Base-by-base conservation (phyloP, 2,797 vertebrate genomes). In the Lates japonicus region DNA sequence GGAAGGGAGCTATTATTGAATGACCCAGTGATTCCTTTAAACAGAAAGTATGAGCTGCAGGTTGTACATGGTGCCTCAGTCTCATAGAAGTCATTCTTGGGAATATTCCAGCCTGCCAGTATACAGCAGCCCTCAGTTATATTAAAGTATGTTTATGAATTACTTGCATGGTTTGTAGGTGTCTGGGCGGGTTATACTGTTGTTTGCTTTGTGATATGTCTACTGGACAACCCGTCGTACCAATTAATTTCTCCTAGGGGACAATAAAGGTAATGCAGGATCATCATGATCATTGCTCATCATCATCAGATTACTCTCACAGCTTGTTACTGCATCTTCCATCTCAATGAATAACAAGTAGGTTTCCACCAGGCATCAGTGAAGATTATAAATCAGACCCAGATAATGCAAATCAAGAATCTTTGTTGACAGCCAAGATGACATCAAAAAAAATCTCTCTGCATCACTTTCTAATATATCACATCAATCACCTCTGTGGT, bases 331-430 rank as follows among this genome's bases (percentile, higher is more conserved):
- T n/a, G 67, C 74, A 42, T 82, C 76, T 87, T 86, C 64, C 76
- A 76, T 70, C 71, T 31, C 25, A 25, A 85, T 91, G 61, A 89
- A 91, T 89, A 83, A 91, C 87, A n/a, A n/a, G 62, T 7, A 88
- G 67, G 41, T 42, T 22, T 64, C 35, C 42, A 54, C 52, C 59
- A n/a, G 72, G 72, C 31, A n/a, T 58, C 61, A 65, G 41, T 31
- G 59, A 66, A 72, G 22, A 73, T 81, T 44, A 57, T 48, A 51
- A 70, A 86, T 82, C 9, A 65, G 42, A 20, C 59, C 33, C 19
- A 7, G 42, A 74, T 70, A 69, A 68, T 58, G 35, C 54, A 17
- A 37, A 80, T 80, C 41, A 37, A 48, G 52, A 5, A 67, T 73
- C 39, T 55, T 20, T 80, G 41, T 60, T 74, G 58, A 63, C 17